phyloP scores from a whole-genome alignment of 2,888 invertebrate genomes.

The Tiliacea citrago region DNA sequence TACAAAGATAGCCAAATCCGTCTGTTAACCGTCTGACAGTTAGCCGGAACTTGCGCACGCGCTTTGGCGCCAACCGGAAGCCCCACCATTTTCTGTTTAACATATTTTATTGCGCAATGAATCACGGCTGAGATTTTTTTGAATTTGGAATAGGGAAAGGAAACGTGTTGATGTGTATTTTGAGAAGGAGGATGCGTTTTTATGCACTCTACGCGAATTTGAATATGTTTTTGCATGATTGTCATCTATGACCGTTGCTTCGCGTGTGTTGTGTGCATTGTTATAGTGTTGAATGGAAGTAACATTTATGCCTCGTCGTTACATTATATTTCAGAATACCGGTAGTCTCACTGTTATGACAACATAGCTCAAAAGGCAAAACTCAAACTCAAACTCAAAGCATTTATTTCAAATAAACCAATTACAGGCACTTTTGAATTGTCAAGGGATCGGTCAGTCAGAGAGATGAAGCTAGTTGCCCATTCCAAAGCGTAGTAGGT shows the following conservation, averaged over 20 bases:
- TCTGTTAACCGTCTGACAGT: constrained; percentile 61
- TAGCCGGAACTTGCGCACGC: constrained; percentile 68
- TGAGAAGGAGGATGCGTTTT: constrained; percentile 26
- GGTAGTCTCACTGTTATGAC: background rate
- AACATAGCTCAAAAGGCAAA: no score
- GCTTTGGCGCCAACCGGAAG: constrained; percentile 80
- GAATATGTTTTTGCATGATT: constrained; percentile 20
- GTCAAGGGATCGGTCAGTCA: no score
- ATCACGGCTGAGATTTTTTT: constrained; percentile 62
- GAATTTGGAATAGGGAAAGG: constrained; percentile 29
- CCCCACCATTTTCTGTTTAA: constrained; percentile 70
- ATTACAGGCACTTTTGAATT: no score
- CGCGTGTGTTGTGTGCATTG: no score
- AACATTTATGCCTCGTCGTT: no score
- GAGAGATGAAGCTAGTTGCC: no score
- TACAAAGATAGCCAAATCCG: constrained; percentile 59
- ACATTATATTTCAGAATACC: no score
- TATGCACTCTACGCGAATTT: constrained; percentile 22
- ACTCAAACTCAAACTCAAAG: no score
- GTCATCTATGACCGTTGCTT: background rate
- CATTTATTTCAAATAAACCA: no score
- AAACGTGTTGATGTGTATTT: constrained; percentile 34
- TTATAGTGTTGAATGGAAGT: background rate
- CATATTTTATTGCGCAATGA: constrained; percentile 70
- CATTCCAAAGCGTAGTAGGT: no score